A percentile compares a stretch with the other conserved stretches of the same genome.
Evolutionary conservation across 2,113 vertebrate species (phyloP).

Genomic region (Euleptes europaea): DNA sequence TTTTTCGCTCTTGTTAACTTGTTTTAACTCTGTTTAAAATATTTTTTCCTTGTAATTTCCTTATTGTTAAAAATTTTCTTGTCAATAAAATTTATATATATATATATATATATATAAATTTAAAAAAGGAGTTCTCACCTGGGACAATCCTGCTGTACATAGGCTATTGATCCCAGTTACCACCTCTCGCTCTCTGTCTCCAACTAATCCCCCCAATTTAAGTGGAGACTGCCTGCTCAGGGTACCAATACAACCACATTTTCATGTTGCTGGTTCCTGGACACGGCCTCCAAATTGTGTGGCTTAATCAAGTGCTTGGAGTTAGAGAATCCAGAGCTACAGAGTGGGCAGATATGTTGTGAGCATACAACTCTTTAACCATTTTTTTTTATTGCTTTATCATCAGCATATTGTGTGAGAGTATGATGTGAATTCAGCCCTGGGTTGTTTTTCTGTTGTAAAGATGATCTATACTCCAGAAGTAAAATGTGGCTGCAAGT

Average conservation of each 20-base stretch:
- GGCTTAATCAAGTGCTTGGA: neutral
- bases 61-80: too few species aligned
- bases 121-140: too few species aligned
- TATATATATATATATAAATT: too few species aligned
- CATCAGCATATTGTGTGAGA: neutral
- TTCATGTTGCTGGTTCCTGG: neutral
- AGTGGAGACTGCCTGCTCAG: too few species aligned
- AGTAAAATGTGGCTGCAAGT: neutral
- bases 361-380: neutral
- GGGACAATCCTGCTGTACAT: too few species aligned
- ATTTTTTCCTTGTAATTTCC: too few species aligned
- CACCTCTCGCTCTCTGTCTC: too few species aligned
- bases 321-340: neutral
- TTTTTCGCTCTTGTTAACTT: too few species aligned
- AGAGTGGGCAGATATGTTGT: neutral
- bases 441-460: neutral
- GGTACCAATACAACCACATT: neutral
- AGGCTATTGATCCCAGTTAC: too few species aligned
- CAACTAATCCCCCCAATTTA: too few species aligned
- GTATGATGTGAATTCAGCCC: neutral
- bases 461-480: neutral
- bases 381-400: neutral
- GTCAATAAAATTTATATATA: too few species aligned
- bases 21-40: too few species aligned
- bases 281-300: neutral